Conservation (phyloP, 2,797 vertebrate species). For the Anas capensis region DNA sequence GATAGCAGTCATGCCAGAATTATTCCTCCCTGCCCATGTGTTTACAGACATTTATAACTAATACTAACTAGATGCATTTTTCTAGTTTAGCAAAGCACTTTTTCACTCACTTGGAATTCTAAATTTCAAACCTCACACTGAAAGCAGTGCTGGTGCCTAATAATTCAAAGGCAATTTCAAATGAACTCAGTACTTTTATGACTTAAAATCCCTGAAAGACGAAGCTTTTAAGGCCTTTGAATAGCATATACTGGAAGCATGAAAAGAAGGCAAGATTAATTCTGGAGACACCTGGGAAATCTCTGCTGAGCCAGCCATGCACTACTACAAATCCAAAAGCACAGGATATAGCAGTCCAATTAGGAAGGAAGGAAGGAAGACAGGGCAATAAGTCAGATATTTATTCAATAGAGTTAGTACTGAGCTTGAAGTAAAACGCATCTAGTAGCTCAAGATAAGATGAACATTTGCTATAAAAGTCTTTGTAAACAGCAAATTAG, state of each 20-base stretch:
- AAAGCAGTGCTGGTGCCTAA: neutral
- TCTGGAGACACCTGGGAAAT: neutral
- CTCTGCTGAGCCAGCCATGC: neutral
- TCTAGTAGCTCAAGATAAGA: neutral
- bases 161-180: neutral
- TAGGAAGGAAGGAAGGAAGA: neutral
- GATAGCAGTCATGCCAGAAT: neutral
- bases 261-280: neutral
- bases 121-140: neutral
- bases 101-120: neutral
- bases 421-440: neutral
- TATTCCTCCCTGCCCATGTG: neutral
- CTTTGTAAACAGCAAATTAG: neutral
- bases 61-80: neutral
- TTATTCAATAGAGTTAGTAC: neutral
- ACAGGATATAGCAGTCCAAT: neutral
- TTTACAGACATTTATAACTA: neutral
- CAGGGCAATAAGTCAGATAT: neutral
- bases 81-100: neutral
- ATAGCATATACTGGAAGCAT: neutral
- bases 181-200: neutral
- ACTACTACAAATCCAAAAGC: neutral
- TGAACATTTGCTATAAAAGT: neutral
- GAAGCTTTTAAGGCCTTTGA: neutral
- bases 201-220: neutral